Evolutionary conservation across 2,113 vertebrate genomes (phyloP), one percentile per base, ranked within the genome.

Genomic region (Nesoenas mayeri): DNA sequence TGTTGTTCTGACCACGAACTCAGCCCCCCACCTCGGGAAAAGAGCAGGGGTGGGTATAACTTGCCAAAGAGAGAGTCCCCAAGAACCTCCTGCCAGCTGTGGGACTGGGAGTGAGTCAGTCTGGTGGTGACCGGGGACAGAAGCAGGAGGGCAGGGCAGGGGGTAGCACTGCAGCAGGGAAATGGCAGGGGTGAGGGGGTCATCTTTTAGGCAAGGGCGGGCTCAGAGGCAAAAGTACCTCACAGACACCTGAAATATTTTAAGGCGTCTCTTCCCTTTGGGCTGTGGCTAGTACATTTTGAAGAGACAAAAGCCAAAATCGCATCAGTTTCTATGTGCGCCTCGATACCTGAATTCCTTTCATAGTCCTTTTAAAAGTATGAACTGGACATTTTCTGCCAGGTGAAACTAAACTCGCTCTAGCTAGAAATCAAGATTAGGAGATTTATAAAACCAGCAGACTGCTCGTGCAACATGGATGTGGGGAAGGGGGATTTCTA

Each of bases 101-200:
- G 26, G 54, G 73, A 36, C 26, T 15, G 54, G 48, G 42, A 88
- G 16, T 38, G 38, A 34, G 31, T 65, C 34, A 3, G 53, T 42
- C 14, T 31, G 32, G 24, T n/a, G 21, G 12, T 53, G 40, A 1
- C 44, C 85, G 51, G n/a, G 50, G 38, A 21, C 6, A 86, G 74
- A 47, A 53, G 42, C 20, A 57, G 40, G 28, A 48, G 57, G n/a
- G 31, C 4, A 4, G 6, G 36, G 29, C 4, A 4, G 5, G 14
- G 24, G 7, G 22, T 17, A 47, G 51, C 28, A 42, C 14, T 69
- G 60, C 11, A 53, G 22, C 64, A 40, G 61, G 29, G n/a, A 79
- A 12, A 60, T 11, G 22, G 14, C 22, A 51, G 11, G 0, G 0
- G 8, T 4, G 13, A 24, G 32, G 53, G 7, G 6, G 5, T 7